These are phyloP conservation scores for Diaprepes abbreviatus DNA, from an alignment of 2,888 invertebrate genomes.

Conservation along the genomic window DNA sequence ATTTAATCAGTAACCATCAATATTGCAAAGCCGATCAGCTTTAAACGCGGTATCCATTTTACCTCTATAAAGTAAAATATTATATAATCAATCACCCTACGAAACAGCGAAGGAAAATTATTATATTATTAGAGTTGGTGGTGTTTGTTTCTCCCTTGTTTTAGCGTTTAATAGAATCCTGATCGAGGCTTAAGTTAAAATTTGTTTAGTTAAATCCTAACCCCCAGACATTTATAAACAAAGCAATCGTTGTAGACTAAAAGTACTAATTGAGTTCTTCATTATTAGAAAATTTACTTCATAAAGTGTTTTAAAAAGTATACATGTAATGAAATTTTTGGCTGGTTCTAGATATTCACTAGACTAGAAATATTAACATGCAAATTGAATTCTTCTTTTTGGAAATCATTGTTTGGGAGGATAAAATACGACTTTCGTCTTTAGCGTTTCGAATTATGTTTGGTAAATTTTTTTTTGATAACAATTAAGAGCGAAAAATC, in stretches of 20 bases:
- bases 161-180: constrained; percentile 17
- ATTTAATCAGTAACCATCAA: constrained; percentile 49
- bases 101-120: constrained; percentile 36
- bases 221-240: constrained; percentile 8
- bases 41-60: constrained; percentile 43
- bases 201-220: constrained; percentile 12
- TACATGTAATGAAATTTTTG: too few relatives aligned
- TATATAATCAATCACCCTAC: constrained; percentile 41
- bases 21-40: constrained; percentile 47
- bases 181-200: constrained; percentile 2
- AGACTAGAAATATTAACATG: too few relatives aligned
- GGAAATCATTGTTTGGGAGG: too few relatives aligned
- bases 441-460: too few relatives aligned
- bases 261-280: not conserved
- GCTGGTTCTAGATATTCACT: too few relatives aligned
- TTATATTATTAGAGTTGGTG: constrained; percentile 34
- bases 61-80: constrained; percentile 45
- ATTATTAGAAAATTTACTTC: not conserved
- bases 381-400: too few relatives aligned
- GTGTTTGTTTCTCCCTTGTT: constrained; percentile 35
- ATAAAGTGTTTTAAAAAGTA: too few relatives aligned
- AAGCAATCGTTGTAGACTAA: constrained; percentile 1
- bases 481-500: too few relatives aligned
- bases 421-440: too few relatives aligned
- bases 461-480: too few relatives aligned